Base-by-base conservation (phyloP, 2,888 invertebrate genomes). In the Xanthorhoe spadicearia region DNA sequence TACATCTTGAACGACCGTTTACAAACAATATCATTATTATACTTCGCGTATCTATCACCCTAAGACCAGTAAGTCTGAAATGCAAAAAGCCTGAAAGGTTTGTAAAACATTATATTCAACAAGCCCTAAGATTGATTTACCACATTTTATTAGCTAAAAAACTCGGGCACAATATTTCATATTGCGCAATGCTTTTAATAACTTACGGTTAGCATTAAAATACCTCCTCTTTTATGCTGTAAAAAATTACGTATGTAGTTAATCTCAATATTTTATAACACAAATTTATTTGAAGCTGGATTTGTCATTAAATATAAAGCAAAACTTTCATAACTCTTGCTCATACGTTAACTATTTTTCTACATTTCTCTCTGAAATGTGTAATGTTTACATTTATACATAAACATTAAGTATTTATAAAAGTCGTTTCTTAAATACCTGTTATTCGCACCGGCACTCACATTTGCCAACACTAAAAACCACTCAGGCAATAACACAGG, bases 401-500 rank as follows among this genome's bases (percentile, higher is more conserved):
- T 43, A 43, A 43, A 43, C 8, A 32, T 32, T 6, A 3, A 23
- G 1, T 23, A 23, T 1, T 23, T 32, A 1, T 32, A 32, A 5
- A 7, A 32, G 7, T 43, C 38, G 13, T 43, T 43, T 43, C 38
- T 10, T 2, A 43, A 9, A 13, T 2, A 43, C 38, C 13, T 13
- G 38, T 13, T 13, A 43, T 43, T 13, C 38, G 10, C 38, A 43
- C 13, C 13, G 13, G 48, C 13, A 15, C 6, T 46, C 15, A 46
- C 6, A 15, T 46, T 46, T 15, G 8, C 48, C 7, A 15, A 17
- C 15, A 48, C 15, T 48, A 48, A 48, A 48, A 57, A 59, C 19
- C 38, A 51, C 23, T 58, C 19, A 13, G 18, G 19, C 50, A 50
- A 35, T 58, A 38, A 60, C 43, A 35, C 23, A 49, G 9, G 18